Evolutionary conservation across 1,140 invertebrate genomes (phyloP), one percentile per base, ranked within the genome.

Genomic region (Trichoplusia ni): DNA sequence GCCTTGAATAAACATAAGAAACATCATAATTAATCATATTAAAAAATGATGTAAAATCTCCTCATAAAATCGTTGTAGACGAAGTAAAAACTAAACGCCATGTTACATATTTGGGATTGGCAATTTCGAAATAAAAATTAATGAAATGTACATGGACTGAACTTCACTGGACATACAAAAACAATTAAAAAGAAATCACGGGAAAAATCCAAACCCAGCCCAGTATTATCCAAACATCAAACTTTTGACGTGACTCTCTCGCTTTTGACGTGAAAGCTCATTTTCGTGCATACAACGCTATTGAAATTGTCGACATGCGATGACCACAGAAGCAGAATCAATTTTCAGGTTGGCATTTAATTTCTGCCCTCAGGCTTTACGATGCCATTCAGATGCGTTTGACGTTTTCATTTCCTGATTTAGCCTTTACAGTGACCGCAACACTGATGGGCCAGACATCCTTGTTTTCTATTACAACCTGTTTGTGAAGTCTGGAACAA

Each of bases 331-430:
- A 60, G 27, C 56, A 53, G 21, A 60, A 53, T 66, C 64, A 54
- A 66, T 66, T 60, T 60, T 7, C 31, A 44, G 58, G 6, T 42
- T 59, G 38, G 3, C 51, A 31, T 63, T 68, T 68, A 63, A 68
- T 63, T 62, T 67, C 31, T 49, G 31, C 29, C 42, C 51, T 19
- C 31, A 18, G 18, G 11, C n/a, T 35, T 13, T 9, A 54, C n/a
- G 35, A 9, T 27, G 14, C 2, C 38, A 37, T 61, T 46, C 68
- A 70, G 62, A 62, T 83, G 83, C 69, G 35, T 73, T 76, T 84
- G 83, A 86, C 83, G 76, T 74, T 80, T 78, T 77, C 54, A 86
- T 86, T 84, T 86, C 80, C 83, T 74, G 69, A 60, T 56, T 70
- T 67, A 62, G 29, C 25, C 47, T 21, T 8, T 23, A 21, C 7